Base-by-base conservation (phyloP, 53 echinoderm and acorn worm species). In the Henricia sp. region DNA sequence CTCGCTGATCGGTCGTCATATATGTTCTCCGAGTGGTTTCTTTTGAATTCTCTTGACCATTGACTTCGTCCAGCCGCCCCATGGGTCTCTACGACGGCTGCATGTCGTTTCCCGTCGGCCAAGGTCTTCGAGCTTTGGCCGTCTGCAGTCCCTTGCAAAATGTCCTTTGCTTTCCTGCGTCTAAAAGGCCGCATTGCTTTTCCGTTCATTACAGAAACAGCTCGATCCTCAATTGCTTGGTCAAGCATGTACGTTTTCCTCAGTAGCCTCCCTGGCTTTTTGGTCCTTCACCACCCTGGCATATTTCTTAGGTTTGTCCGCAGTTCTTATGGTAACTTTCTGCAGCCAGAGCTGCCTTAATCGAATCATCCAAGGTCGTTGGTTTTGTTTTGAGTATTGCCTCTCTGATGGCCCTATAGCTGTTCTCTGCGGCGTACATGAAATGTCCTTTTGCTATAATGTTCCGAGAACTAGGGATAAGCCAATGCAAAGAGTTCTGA, bases 391-490 rank as follows among this genome's bases (percentile, higher is more conserved):
- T 42, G 26, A 43, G 25, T 24, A 68, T 68, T 9, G 26, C 69
- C 27, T 68, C 42, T 68, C 42, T 42, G 3, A 23, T 68, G 17
- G 42, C 44, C 69, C 44, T n/a, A n/a, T n/a, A n/a, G n/a, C n/a
- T 4, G 8, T 24, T 24, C 8, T 1, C 1, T 1, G 44, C 69
- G 2, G 42, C 37, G 8, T 68, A 25, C 69, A 68, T 42, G 42
- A 73, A 73, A 41, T 73, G 52, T 34, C 73, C 73, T 34, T 26
- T 6, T 11, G 71, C 46, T 2, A 71, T 50, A 44, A 26, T 28
- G 23, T 4, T 46, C 71, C 19, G 27, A 27, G 33, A 73, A 50
- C 17, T 73, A 52, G 4, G 73, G 73, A 10, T 52, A 73, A 4
- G 73, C 52, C 54, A 73, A 53, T n/a, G 55, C 37, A 6, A 54